A percentile compares a stretch with the other conserved stretches of the same genome.
Evolutionary conservation across 1,140 invertebrate genomes (phyloP).

Genomic region (Papilio machaon): DNA sequence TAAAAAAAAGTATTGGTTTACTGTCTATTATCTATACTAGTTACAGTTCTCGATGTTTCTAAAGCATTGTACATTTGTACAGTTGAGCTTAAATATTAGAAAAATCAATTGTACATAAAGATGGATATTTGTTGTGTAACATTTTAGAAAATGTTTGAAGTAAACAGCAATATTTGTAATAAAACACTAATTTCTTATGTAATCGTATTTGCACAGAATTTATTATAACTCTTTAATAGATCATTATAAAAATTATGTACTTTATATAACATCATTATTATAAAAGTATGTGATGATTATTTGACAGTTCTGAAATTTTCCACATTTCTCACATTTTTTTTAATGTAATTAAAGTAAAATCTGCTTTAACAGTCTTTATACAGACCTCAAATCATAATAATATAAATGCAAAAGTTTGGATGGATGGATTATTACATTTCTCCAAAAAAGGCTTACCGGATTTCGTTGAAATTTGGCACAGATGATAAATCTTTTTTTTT

Average conservation of each 20-base stretch:
- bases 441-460: no score
- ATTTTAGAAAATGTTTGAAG: neutral
- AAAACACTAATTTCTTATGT: slow-evolving; percentile 19
- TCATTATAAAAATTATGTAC: neutral
- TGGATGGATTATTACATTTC: no score
- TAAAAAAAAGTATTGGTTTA: neutral
- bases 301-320: neutral
- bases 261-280: neutral
- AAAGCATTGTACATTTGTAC: slow-evolving; percentile 21
- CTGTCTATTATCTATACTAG: neutral
- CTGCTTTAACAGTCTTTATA: no score
- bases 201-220: slow-evolving; percentile 37
- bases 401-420: no score
- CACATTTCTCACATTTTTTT: neutral
- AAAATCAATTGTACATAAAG: neutral
- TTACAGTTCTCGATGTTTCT: slow-evolving; percentile 5
- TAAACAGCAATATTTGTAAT: neutral
- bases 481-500: neutral
- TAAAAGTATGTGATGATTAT: neutral
- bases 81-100: slow-evolving; percentile 15
- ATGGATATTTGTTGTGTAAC: neutral
- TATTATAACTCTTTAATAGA: slow-evolving; percentile 8
- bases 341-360: neutral
- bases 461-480: neutral
- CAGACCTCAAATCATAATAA: no score